Conservation (phyloP, 2,113 vertebrate genomes). For the Girardinichthys multiradiatus region DNA sequence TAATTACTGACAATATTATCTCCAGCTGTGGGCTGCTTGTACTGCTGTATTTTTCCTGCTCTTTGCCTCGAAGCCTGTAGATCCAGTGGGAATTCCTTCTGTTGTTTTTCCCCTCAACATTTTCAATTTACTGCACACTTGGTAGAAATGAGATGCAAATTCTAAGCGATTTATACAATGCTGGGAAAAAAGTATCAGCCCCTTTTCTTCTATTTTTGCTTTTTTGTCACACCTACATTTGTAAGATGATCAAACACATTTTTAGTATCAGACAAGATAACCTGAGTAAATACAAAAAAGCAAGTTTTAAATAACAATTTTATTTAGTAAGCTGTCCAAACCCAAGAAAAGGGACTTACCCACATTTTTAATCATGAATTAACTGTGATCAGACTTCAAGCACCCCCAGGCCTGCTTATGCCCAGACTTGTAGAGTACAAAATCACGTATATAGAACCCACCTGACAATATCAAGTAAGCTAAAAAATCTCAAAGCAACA, state of each 20-base stretch:
- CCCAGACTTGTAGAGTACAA: too few species aligned
- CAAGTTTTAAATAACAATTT: too few species aligned
- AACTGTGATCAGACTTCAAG: too few species aligned
- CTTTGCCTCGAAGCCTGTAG: constrained; percentile 35
- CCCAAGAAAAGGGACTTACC: too few species aligned
- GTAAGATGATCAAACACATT: neutral
- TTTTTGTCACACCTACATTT: neutral
- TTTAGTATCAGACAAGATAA: neutral
- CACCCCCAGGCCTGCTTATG: too few species aligned
- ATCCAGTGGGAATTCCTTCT: constrained; percentile 52
- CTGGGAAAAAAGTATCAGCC: neutral
- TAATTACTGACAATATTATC: constrained; percentile 75
- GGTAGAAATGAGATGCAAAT: constrained; percentile 46
- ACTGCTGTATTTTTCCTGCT: constrained; percentile 29
- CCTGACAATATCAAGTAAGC: too few species aligned
- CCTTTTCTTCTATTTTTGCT: neutral
- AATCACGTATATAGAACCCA: too few species aligned
- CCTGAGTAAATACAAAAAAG: neutral
- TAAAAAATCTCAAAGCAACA: too few species aligned
- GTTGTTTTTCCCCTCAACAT: constrained; percentile 41
- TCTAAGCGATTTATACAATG: neutral
- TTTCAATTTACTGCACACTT: constrained; percentile 51
- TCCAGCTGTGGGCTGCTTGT: constrained; percentile 65
- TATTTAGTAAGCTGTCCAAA: too few species aligned
- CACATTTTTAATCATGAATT: too few species aligned